Conservation (phyloP, 1,140 invertebrate genomes). For the Lutraria rhynchaena region DNA sequence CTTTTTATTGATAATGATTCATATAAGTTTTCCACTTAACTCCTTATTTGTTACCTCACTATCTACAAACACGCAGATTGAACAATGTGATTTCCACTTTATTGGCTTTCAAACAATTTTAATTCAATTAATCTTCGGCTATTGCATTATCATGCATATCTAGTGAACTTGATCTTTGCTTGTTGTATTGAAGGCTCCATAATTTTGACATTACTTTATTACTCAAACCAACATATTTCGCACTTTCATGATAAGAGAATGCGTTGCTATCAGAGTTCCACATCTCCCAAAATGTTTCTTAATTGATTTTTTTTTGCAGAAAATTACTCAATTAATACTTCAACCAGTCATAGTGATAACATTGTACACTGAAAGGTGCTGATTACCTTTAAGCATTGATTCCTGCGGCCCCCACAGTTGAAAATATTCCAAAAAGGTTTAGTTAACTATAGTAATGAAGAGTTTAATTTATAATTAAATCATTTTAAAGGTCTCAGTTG, state of each 20-base stretch:
- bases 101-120: conserved; percentile 19
- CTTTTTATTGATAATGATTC: too few relatives aligned
- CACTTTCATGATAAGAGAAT: conserved; percentile 11
- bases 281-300: conserved; percentile 11
- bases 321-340: conserved; percentile 36
- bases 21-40: too few relatives aligned
- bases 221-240: conserved; percentile 19
- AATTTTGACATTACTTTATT: conserved; percentile 3
- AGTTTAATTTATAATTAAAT: too few relatives aligned
- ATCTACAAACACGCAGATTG: neutral
- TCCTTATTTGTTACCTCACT: too few relatives aligned
- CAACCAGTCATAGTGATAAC: neutral
- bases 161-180: conserved; percentile 8
- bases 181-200: conserved; percentile 1
- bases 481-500: too few relatives aligned
- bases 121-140: conserved; percentile 6
- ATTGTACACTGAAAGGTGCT: neutral
- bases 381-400: neutral
- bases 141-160: neutral
- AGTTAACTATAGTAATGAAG: too few relatives aligned
- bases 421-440: conserved; percentile 6
- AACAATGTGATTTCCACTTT: conserved; percentile 23
- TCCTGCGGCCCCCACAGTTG: conserved; percentile 7
- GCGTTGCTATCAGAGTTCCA: neutral
- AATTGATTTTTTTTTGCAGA: conserved; percentile 30